A percentile compares a stretch with the other conserved stretches of the same genome.
phyloP scores from a whole-genome alignment of 2,113 vertebrate species.

The Erinaceus europaeus region DNA sequence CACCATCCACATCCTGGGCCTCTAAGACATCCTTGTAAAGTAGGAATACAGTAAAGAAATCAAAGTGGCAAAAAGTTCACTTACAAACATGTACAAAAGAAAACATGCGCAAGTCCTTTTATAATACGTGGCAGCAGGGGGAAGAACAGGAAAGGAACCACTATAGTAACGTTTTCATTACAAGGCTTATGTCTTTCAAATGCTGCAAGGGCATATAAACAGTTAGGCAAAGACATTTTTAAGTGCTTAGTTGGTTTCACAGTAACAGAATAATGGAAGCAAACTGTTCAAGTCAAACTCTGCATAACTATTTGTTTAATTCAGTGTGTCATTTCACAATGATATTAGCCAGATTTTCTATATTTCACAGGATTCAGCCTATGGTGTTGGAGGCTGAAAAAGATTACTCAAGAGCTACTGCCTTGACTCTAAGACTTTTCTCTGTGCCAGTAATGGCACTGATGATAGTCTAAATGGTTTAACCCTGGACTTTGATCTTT shows the following conservation, averaged over 20 bases:
- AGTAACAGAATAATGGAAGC: neutral
- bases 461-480: neutral
- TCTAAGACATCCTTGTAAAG: no score
- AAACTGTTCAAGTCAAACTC: slow-evolving; percentile 1
- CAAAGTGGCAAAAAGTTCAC: neutral
- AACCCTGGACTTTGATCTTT: neutral
- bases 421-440: slow-evolving; percentile 1
- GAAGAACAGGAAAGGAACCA: rapidly evolving
- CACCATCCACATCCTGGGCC: no score
- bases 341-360: slow-evolving; percentile 37
- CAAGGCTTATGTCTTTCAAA: neutral
- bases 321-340: slow-evolving; percentile 41
- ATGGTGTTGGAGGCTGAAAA: slow-evolving; percentile 20
- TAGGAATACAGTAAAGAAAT: neutral
- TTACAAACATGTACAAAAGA: neutral
- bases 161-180: neutral
- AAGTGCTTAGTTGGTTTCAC: neutral
- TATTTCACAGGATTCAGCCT: slow-evolving; percentile 33
- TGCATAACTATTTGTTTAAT: slow-evolving; percentile 17
- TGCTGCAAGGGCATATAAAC: neutral
- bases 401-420: slow-evolving; percentile 28
- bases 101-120: neutral
- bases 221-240: neutral
- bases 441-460: neutral
- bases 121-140: no score